Percentiles rank a stretch among this genome's conserved stretches.
phyloP scores from a whole-genome alignment of 92 coral and sea anemone species.

The Blastomussa wellsi region DNA sequence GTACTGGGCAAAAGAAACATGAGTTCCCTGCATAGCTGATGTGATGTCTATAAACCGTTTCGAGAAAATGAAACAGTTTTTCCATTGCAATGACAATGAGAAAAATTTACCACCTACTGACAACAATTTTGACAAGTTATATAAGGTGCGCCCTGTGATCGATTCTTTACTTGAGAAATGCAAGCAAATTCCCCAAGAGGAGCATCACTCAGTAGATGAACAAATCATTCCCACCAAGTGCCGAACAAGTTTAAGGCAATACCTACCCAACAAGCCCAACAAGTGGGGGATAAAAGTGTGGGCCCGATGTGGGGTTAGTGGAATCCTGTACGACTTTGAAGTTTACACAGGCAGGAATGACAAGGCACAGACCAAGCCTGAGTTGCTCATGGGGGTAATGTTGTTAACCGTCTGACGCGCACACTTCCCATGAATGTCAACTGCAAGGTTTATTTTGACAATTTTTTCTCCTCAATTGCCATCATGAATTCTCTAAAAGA shows the following conservation, averaged over 20 bases:
- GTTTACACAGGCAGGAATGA: neutral
- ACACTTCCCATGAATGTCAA: slow-evolving; percentile 8
- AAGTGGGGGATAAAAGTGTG: slow-evolving; percentile 39
- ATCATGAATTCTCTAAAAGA: no score
- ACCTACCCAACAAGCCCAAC: slow-evolving; percentile 37
- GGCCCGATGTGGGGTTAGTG: slow-evolving; percentile 26
- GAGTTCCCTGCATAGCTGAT: slow-evolving; percentile 37
- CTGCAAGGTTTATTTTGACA: neutral
- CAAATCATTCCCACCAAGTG: slow-evolving; percentile 39
- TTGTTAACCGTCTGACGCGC: neutral
- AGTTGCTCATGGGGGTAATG: slow-evolving; percentile 28
- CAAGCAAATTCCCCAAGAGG: slow-evolving; percentile 33
- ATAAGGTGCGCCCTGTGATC: slow-evolving; percentile 35
- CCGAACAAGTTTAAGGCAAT: slow-evolving; percentile 16
- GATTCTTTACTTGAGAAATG: slow-evolving; percentile 29
- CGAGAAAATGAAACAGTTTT: slow-evolving; percentile 32
- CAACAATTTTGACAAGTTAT: slow-evolving; percentile 26
- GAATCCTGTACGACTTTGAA: neutral
- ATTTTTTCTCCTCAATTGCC: no score
- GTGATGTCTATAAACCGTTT: slow-evolving; percentile 37
- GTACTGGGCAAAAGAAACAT: slow-evolving; percentile 35
- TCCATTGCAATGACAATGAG: slow-evolving; percentile 32
- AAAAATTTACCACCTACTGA: slow-evolving; percentile 20
- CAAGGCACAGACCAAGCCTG: slow-evolving; percentile 16
- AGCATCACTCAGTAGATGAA: slow-evolving; percentile 36